A percentile compares a stretch with the other conserved stretches of the same genome.
phyloP scores from a whole-genome alignment of 1,140 invertebrate species.

The Chlorops oryzae region DNA sequence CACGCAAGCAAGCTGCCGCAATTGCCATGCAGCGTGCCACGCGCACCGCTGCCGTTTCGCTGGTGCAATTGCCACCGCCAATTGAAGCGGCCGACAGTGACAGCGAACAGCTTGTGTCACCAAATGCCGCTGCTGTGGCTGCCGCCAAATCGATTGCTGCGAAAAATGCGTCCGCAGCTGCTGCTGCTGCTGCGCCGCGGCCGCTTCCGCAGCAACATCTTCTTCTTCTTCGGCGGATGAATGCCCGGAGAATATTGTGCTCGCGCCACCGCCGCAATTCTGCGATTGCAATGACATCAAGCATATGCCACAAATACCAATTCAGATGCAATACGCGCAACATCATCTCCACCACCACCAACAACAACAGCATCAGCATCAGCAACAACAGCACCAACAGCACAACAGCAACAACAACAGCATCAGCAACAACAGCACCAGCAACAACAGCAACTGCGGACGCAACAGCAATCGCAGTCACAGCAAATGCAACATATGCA shows the following conservation, averaged over 20 bases:
- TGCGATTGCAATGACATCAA: slow-evolving; percentile 47
- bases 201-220: slow-evolving; percentile 1
- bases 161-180: slow-evolving; percentile 31
- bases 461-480: slow-evolving; percentile 22
- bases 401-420: no score
- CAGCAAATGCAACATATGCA: slow-evolving; percentile 25
- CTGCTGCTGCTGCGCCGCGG: slow-evolving; percentile 29
- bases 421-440: no score
- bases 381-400: slow-evolving; percentile 7
- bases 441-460: slow-evolving; percentile 25
- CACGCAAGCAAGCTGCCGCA: slow-evolving; percentile 53
- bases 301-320: slow-evolving; percentile 31
- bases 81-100: slow-evolving; percentile 68
- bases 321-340: slow-evolving; percentile 17
- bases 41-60: slow-evolving; percentile 57
- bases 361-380: slow-evolving; percentile 14
- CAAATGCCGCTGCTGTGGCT: no score
- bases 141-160: background rate
- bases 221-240: background rate
- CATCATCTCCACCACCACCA: slow-evolving; percentile 14
- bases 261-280: slow-evolving; percentile 76
- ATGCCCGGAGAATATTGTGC: slow-evolving; percentile 56
- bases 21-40: slow-evolving; percentile 50
- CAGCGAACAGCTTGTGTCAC: slow-evolving; percentile 47
- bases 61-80: slow-evolving; percentile 74